These are phyloP conservation scores for Microlaimidae sp. DNA, from an alignment of 2,888 invertebrate species.

Conservation along the genomic window DNA sequence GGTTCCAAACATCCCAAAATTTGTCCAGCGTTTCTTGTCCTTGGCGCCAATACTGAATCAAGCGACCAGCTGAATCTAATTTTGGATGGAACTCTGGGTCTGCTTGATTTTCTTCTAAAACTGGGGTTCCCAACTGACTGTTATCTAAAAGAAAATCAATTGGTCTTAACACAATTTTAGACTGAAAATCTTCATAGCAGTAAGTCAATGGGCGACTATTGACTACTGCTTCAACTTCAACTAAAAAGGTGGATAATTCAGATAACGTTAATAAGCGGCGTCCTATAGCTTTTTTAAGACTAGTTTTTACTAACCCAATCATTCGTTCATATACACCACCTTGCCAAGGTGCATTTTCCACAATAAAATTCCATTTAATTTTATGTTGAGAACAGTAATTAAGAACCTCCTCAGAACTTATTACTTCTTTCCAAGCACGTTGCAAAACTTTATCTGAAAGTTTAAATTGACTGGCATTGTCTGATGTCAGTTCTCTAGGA, in stretches of 20 bases:
- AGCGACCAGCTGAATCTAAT: background rate
- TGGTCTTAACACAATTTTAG: background rate
- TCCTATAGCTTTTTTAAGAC: background rate
- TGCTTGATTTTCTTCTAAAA: background rate
- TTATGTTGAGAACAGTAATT: background rate
- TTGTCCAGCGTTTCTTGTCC: background rate
- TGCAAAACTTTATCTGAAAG: slow-evolving; percentile 31
- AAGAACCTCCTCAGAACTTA: background rate
- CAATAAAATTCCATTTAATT: background rate
- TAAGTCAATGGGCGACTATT: background rate
- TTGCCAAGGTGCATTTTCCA: background rate
- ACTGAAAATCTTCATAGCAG: background rate
- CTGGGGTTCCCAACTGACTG: background rate
- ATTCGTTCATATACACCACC: background rate
- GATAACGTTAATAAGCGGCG: background rate
- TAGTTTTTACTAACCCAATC: background rate
- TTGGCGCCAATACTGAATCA: background rate
- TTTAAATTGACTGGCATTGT: slow-evolving; percentile 37
- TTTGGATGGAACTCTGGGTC: background rate
- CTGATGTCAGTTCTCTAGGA: slow-evolving; percentile 21
- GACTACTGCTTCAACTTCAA: background rate
- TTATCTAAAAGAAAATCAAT: background rate
- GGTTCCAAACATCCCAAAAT: background rate
- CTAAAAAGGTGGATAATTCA: background rate
- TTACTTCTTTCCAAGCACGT: slow-evolving; percentile 11